phyloP scores from a whole-genome alignment of 2,113 vertebrate species.

The Brachyhypopomus occidentalis region DNA sequence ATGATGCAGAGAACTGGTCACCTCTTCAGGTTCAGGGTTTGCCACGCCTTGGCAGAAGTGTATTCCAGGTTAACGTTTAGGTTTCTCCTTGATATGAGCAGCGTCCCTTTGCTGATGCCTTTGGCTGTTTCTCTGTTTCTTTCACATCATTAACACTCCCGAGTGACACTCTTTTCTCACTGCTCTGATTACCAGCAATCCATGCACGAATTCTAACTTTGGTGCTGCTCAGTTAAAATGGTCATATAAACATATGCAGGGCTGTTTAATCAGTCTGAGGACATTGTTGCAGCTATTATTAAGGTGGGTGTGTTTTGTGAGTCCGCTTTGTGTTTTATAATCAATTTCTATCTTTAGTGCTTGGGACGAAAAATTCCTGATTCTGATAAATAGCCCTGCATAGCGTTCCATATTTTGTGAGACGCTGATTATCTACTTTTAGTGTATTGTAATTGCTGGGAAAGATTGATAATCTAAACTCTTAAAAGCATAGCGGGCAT shows the following conservation, averaged over 20 bases:
- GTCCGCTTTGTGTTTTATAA: background rate
- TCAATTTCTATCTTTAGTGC: background rate
- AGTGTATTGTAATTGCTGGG: background rate
- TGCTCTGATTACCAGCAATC: background rate
- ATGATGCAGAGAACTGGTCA: background rate
- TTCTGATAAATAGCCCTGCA: background rate
- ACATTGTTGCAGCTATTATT: background rate
- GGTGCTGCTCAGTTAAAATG: too few species aligned
- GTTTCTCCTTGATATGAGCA: background rate
- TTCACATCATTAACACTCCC: conserved; percentile 1
- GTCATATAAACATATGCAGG: background rate
- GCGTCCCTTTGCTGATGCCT: conserved; percentile 3
- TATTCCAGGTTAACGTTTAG: background rate
- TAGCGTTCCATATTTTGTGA: background rate
- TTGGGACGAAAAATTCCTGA: background rate
- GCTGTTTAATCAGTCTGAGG: background rate
- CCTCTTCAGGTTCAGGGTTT: background rate
- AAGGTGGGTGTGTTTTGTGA: too few species aligned
- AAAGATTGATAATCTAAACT: too few species aligned
- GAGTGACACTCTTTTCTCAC: too few species aligned
- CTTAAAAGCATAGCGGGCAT: too few species aligned
- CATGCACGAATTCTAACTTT: conserved; percentile 14
- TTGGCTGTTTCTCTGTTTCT: background rate
- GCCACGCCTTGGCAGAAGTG: background rate
- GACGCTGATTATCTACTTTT: background rate